Evolutionary conservation across 2,797 vertebrate genomes (phyloP), one percentile per base, ranked within the genome.

Genomic region (Takifugu rubripes): DNA sequence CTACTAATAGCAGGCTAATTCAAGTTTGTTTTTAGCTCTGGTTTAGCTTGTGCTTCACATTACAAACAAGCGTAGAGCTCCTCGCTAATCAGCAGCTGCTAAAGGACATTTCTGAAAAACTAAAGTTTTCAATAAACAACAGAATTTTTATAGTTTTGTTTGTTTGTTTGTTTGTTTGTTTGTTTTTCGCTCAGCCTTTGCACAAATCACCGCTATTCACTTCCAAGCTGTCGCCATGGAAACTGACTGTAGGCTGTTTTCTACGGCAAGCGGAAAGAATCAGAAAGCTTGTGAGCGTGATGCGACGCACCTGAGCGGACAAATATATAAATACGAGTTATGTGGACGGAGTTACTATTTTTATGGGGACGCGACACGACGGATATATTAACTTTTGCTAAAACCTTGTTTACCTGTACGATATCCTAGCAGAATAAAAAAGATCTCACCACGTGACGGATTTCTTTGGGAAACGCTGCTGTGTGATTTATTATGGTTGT

Each of bases 371-470:
- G 93, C 94, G 95, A 94, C 95, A 94, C 92, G 94, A 96, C 92
- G 94, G 94, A 96, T 96, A 98, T 97, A 97, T 95, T 93, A 96
- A 96, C 95, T 99, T 98, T 98, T 97, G 93, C 95, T 97, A 91
- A 95, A 95, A 95, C 92, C 93, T 97, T 97, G 94, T 98, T 98
- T 99, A 98, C 95, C 72, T 96, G 95, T 97, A 98, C 94, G 92
- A 96, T 97, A 96, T 93, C 93, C 94, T 95, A 94, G 17, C 93
- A 94, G 96, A 84, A 87, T 78, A 81, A 84, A 89, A 21, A 95
- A 92, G 94, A 96, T 94, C 74, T 88, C 90, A 86, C 89, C 84
- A 87, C 78, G 74, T 83, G 70, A 83, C 77, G 64, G 64, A 66
- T 79, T 73, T 25, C 56, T 64, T 64, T 25, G 56, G 61, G 73